phyloP scores from a whole-genome alignment of 2,113 vertebrate genomes.

The Aphyosemion australe region DNA sequence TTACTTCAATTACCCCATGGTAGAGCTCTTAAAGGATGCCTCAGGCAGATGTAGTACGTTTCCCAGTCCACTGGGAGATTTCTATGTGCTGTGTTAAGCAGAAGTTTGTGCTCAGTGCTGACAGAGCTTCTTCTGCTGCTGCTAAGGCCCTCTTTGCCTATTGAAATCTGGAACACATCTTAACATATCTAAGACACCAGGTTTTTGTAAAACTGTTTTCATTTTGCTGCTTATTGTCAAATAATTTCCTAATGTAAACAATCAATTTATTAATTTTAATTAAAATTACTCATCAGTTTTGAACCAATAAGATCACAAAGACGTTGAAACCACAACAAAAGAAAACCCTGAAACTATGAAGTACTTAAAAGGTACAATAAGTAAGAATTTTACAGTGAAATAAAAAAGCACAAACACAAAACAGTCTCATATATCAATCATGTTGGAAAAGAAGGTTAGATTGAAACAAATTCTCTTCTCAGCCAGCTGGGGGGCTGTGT shows the following conservation, averaged over 20 bases:
- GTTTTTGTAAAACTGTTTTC: background rate
- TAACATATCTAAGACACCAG: background rate
- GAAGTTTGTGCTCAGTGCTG: slow-evolving; percentile 29
- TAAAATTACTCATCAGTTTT: too few species aligned
- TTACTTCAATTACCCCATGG: slow-evolving; percentile 42
- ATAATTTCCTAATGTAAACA: background rate
- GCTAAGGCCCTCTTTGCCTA: background rate
- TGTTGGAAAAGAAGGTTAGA: too few species aligned
- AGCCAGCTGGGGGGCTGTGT: too few species aligned
- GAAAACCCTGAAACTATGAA: too few species aligned
- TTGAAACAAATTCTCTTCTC: too few species aligned
- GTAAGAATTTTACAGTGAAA: too few species aligned
- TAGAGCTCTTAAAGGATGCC: slow-evolving; percentile 46
- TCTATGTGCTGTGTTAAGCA: slow-evolving; percentile 45
- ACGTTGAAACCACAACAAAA: too few species aligned
- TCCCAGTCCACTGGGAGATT: slow-evolving; percentile 44
- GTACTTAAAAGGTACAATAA: too few species aligned
- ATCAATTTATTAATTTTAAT: too few species aligned
- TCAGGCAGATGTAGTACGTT: slow-evolving; percentile 43
- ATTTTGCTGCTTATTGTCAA: background rate
- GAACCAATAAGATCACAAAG: too few species aligned
- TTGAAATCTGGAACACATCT: background rate
- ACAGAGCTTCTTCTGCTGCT: slow-evolving; percentile 28
- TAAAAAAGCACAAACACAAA: too few species aligned
- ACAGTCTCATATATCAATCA: too few species aligned